Evolutionary conservation across 2,797 vertebrate genomes (phyloP).

Genomic region (Poecilia gillii): DNA sequence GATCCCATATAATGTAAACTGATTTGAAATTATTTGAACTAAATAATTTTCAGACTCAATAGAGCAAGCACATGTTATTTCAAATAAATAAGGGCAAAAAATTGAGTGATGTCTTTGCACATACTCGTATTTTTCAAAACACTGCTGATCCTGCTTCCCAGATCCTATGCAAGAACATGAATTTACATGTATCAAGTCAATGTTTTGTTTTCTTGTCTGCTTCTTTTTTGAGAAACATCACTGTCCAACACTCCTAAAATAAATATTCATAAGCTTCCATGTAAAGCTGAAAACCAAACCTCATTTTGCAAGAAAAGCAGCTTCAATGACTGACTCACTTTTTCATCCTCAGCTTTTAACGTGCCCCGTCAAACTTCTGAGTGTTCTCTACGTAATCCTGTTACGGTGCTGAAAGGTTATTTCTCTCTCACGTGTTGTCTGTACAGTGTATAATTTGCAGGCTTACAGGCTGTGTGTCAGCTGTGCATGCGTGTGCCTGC

Average conservation of each 20-base stretch:
- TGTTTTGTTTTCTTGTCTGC: background rate
- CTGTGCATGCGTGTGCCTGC: constrained; percentile 31
- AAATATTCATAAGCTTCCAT: background rate
- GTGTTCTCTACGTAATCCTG: constrained; percentile 23
- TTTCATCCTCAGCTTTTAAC: constrained; percentile 5
- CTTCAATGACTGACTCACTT: constrained; percentile 22
- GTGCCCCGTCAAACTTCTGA: constrained; percentile 10
- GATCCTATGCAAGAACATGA: background rate
- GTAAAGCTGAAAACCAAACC: constrained; percentile 9
- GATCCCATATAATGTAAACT: background rate
- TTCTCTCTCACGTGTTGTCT: constrained; percentile 37
- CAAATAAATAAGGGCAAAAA: background rate
- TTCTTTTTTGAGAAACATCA: background rate
- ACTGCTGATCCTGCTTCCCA: background rate
- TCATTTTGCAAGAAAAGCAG: constrained; percentile 5
- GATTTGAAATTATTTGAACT: background rate
- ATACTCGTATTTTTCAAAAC: background rate
- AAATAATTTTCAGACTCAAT: background rate
- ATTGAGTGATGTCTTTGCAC: background rate
- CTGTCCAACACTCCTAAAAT: background rate
- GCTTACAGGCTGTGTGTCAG: constrained; percentile 45
- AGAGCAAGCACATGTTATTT: background rate
- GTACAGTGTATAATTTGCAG: constrained; percentile 36
- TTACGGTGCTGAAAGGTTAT: constrained; percentile 25
- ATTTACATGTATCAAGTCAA: background rate